These are phyloP conservation scores for Atopsyche davidsoni DNA, from an alignment of 1,140 invertebrate genomes.

Conservation along the genomic window DNA sequence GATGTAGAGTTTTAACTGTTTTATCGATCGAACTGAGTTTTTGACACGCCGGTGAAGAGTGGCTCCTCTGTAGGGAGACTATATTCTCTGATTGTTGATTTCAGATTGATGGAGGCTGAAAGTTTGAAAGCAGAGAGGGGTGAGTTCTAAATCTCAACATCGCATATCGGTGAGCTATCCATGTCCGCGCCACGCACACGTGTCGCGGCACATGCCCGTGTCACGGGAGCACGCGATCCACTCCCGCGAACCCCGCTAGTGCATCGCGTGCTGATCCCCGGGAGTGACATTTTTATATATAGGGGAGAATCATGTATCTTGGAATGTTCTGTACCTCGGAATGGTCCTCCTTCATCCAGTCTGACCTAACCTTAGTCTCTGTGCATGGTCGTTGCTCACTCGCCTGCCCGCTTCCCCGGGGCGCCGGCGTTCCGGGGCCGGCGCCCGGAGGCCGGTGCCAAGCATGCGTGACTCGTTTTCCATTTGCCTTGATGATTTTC, in stretches of 20 bases:
- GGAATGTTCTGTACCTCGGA: conserved; percentile 54
- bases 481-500: conserved; percentile 17
- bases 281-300: conserved; percentile 35
- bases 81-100: conserved; percentile 25
- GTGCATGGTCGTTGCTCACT: conserved; percentile 41
- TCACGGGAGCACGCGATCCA: conserved; percentile 28
- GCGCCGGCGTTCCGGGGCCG: no score
- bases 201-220: no score
- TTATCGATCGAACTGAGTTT: no score
- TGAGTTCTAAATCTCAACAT: conserved; percentile 53
- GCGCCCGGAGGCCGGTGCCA: no score
- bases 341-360: conserved; percentile 50
- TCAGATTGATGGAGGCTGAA: conserved; percentile 26
- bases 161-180: conserved; percentile 34
- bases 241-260: conserved; percentile 28
- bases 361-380: conserved; percentile 30
- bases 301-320: conserved; percentile 54
- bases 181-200: no score
- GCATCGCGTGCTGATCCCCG: conserved; percentile 24
- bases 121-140: conserved; percentile 28
- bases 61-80: no score
- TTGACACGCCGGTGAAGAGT: no score
- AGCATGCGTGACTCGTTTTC: conserved; percentile 22
- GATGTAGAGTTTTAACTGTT: no score
- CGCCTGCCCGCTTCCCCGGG: no score